Evolutionary conservation across 2,888 invertebrate genomes (phyloP).

Genomic region (Drosophila dives): DNA sequence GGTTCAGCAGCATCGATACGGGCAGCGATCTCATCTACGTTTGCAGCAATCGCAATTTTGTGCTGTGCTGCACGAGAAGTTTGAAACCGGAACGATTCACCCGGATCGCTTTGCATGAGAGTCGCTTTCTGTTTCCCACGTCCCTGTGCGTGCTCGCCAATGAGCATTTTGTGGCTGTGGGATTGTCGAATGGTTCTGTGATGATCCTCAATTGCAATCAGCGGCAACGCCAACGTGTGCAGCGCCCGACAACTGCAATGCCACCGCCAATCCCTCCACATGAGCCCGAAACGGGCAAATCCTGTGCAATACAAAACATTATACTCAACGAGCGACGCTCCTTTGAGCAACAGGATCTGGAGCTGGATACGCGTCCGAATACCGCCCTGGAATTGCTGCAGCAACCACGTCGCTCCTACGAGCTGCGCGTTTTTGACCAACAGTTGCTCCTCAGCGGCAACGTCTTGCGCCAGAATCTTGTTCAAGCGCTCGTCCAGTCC

Average conservation of each 20-base stretch:
- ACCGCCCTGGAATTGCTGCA: constrained; percentile 74
- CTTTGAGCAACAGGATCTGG: constrained; percentile 45
- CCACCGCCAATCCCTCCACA: constrained; percentile 21
- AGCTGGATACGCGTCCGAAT: constrained; percentile 66
- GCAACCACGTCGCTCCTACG: constrained; percentile 76
- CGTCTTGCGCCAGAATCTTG: constrained; percentile 79
- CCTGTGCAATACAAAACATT: constrained; percentile 85
- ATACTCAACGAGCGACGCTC: constrained; percentile 82
- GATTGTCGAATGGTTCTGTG: constrained; percentile 84
- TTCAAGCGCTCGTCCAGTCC: constrained; percentile 81
- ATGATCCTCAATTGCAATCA: constrained; percentile 82
- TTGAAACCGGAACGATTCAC: constrained; percentile 80
- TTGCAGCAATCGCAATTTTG: constrained; percentile 83
- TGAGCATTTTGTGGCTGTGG: constrained; percentile 81
- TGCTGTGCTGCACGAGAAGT: constrained; percentile 82
- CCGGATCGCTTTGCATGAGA: constrained; percentile 80
- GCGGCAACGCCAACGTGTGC: constrained; percentile 44
- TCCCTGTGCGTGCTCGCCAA: constrained; percentile 79
- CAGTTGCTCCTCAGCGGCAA: constrained; percentile 81
- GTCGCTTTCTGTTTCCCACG: constrained; percentile 83
- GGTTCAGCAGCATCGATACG: constrained; percentile 82
- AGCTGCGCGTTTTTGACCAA: constrained; percentile 80
- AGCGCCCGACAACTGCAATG: constrained; percentile 46
- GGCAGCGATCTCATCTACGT: constrained; percentile 81
- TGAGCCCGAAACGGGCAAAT: constrained; percentile 79